Evolutionary conservation across 2,797 vertebrate species (phyloP).

Genomic region (Acanthurus leucopareius): DNA sequence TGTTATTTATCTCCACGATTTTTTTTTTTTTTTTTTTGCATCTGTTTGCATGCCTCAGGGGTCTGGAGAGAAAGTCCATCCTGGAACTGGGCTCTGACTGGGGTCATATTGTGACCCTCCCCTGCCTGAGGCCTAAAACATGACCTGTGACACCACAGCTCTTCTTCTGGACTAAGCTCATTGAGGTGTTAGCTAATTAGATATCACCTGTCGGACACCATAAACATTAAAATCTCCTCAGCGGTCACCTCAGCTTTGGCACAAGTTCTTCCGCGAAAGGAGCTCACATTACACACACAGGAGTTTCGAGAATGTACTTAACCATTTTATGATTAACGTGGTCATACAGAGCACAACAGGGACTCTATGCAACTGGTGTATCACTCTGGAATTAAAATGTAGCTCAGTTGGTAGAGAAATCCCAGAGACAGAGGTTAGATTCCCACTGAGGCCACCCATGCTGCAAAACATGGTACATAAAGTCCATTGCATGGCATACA

Average conservation of each 20-base stretch:
- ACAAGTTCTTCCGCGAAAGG: conserved; percentile 18
- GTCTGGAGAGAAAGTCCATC: conserved; percentile 43
- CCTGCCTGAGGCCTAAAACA: conserved; percentile 55
- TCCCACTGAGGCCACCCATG: conserved; percentile 19
- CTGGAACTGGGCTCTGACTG: conserved; percentile 52
- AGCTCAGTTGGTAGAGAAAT: background rate
- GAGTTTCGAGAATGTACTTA: background rate
- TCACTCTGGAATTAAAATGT: background rate
- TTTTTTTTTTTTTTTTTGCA: background rate
- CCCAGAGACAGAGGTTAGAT: background rate
- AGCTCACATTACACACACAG: background rate
- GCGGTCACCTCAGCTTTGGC: conserved; percentile 18
- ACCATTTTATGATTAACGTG: background rate
- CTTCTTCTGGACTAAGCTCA: conserved; percentile 40
- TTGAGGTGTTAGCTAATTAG: conserved; percentile 48
- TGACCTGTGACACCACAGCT: conserved; percentile 67
- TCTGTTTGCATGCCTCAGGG: background rate
- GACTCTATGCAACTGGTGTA: background rate
- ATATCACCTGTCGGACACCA: conserved; percentile 45
- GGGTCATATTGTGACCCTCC: conserved; percentile 61
- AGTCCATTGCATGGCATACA: background rate
- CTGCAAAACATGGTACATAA: conserved; percentile 3
- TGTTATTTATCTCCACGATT: background rate
- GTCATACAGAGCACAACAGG: background rate
- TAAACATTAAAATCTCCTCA: conserved; percentile 47